These are phyloP conservation scores for Aurelia sp. DNA, from an alignment of 30 jellyfish, hydroid and myxozoan species.

Conservation along the genomic window DNA sequence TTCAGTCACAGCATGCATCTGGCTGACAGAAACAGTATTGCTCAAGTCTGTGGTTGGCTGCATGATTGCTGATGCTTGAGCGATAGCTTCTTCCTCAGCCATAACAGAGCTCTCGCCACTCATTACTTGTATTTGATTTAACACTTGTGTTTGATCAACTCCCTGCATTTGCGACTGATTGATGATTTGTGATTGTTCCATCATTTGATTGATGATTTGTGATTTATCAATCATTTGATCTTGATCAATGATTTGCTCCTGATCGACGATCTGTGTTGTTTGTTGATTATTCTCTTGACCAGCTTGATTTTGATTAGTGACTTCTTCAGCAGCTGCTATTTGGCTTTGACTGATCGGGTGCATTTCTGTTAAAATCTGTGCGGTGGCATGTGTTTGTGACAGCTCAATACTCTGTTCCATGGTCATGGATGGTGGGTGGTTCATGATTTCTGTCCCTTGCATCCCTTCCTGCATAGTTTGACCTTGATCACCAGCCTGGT, in stretches of 20 bases:
- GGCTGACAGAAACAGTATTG: conserved; percentile 6
- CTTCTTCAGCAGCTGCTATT: background rate
- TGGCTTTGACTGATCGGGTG: conserved; percentile 49
- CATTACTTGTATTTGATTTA: background rate
- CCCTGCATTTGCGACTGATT: conserved; percentile 21
- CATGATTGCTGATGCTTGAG: conserved; percentile 65
- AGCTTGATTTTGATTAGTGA: background rate
- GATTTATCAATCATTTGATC: conserved; percentile 28
- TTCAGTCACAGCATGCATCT: conserved; percentile 29
- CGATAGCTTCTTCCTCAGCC: conserved; percentile 49
- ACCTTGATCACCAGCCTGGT: conserved; percentile 14
- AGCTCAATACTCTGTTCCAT: conserved; percentile 31
- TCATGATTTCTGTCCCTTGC: conserved; percentile 16
- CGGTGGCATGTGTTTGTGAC: conserved; percentile 59
- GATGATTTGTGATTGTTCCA: conserved; percentile 1
- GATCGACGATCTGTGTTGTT: conserved; percentile 23
- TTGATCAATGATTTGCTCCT: conserved; percentile 39
- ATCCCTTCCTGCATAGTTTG: conserved; percentile 16
- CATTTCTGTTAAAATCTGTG: conserved; percentile 61
- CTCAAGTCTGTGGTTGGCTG: conserved; percentile 8
- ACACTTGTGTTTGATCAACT: conserved; percentile 15
- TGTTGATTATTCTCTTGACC: background rate
- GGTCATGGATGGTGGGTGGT: background rate
- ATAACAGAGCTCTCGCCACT: background rate
- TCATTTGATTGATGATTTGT: conserved; percentile 2